phyloP scores from a whole-genome alignment of 2,888 invertebrate species.

The Hyposoter didymator region DNA sequence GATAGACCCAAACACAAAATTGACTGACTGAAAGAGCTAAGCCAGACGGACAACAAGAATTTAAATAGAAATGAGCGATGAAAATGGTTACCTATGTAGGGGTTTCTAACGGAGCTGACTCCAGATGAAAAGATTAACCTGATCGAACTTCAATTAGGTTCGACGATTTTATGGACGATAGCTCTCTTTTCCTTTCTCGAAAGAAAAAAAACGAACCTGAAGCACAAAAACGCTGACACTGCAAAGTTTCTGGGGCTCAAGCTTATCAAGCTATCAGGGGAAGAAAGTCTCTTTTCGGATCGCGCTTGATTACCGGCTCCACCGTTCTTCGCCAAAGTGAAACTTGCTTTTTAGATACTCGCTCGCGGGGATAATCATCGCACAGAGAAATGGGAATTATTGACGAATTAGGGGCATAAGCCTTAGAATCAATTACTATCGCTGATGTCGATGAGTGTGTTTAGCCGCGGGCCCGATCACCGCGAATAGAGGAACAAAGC shows the following conservation, averaged over 20 bases:
- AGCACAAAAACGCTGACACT: background rate
- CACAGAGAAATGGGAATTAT: constrained; percentile 1
- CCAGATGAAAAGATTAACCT: background rate
- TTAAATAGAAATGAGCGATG: background rate
- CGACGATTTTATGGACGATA: background rate
- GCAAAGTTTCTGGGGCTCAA: constrained; percentile 12
- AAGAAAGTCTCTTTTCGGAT: constrained; percentile 26
- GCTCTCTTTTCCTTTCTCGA: background rate
- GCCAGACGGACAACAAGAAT: background rate
- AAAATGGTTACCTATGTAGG: background rate
- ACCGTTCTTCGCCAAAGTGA: background rate
- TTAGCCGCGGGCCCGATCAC: constrained; percentile 36
- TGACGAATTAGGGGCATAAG: constrained; percentile 40
- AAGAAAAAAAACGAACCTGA: background rate
- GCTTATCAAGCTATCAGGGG: constrained; percentile 13
- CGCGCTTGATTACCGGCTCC: constrained; percentile 2
- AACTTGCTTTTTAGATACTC: constrained; percentile 2
- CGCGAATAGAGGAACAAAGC: constrained; percentile 47
- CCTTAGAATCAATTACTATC: constrained; percentile 31
- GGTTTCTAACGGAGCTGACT: background rate
- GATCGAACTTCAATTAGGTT: background rate
- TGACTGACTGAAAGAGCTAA: background rate
- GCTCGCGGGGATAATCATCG: constrained; percentile 4
- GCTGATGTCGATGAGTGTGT: constrained; percentile 35
- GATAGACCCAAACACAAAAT: background rate